phyloP scores from a whole-genome alignment of 2,888 invertebrate genomes.

The Nasonia oneida region DNA sequence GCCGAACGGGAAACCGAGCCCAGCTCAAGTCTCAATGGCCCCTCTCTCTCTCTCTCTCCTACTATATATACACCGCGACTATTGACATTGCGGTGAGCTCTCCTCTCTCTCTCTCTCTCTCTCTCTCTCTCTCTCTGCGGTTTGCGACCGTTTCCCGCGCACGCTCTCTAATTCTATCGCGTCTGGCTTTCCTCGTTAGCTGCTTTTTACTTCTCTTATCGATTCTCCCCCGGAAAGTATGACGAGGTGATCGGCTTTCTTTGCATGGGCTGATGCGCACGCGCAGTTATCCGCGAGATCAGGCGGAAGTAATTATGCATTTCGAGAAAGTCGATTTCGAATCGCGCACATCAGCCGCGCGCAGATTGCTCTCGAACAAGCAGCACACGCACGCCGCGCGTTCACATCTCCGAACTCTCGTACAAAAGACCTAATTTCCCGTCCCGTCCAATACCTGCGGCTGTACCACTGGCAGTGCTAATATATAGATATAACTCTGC shows the following conservation, averaged over 20 bases:
- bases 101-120: too few species aligned
- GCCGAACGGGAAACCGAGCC: constrained; percentile 16
- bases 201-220: background rate
- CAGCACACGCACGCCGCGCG: background rate
- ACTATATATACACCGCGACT: background rate
- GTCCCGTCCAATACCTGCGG: background rate
- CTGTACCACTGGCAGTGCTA: background rate
- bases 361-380: background rate
- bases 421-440: background rate
- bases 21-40: constrained; percentile 22
- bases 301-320: background rate
- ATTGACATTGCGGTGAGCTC: constrained; percentile 39
- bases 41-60: background rate
- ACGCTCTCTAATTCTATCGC: background rate
- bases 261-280: too few species aligned
- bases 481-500: background rate
- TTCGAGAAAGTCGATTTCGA: background rate
- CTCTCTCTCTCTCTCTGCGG: background rate
- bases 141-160: background rate
- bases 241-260: background rate
- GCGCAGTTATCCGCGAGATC: too few species aligned
- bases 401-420: background rate
- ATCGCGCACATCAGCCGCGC: background rate
- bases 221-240: background rate
- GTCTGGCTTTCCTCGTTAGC: background rate